Conservation (phyloP, 2,113 vertebrate genomes). For the Strix uralensis region DNA sequence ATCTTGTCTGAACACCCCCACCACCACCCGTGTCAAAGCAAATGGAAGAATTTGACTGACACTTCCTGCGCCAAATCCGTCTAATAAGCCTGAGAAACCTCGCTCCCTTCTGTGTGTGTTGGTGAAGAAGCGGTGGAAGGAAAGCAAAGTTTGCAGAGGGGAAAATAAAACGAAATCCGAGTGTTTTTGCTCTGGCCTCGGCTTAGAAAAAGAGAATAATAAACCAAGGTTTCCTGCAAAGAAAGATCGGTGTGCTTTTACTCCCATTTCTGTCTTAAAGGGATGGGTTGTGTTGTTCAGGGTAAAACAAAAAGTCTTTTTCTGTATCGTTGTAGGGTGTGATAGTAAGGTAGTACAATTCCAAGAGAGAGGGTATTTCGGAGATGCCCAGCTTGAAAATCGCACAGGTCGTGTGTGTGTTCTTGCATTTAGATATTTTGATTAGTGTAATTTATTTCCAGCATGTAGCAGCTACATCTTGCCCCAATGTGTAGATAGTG, state of each 20-base stretch:
- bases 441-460: background rate
- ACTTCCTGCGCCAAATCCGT: background rate
- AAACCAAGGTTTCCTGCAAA: background rate
- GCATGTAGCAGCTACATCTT: background rate
- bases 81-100: background rate
- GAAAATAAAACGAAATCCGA: background rate
- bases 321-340: background rate
- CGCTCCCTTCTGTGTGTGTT: background rate
- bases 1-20: background rate
- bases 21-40: background rate
- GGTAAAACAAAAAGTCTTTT: background rate
- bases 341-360: background rate
- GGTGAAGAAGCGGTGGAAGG: background rate
- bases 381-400: background rate
- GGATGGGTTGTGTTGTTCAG: background rate
- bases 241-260: background rate
- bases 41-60: constrained; percentile 4
- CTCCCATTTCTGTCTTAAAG: background rate
- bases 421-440: background rate
- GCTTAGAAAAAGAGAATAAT: background rate
- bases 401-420: background rate
- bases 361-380: background rate
- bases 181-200: rapidly evolving
- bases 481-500: background rate
- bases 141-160: background rate